Evolutionary conservation across 2,113 vertebrate genomes (phyloP), one percentile per base, ranked within the genome.

Genomic region (Hirundichthys speculiger): DNA sequence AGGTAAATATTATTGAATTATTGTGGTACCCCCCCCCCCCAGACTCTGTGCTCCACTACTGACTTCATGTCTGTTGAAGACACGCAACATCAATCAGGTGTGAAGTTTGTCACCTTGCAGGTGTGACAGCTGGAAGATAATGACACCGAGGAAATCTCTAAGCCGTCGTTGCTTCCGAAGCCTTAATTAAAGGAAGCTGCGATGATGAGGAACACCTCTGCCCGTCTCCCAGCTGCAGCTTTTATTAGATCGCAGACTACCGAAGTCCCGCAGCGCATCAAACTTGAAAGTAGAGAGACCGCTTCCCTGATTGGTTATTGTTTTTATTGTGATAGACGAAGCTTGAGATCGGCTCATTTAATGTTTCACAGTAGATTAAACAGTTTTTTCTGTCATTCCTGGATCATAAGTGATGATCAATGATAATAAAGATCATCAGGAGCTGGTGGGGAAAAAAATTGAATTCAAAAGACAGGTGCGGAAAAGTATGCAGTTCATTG

Each of bases 151-250:
- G 20, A 40, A n/a, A 53, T 53, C 62, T 43, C 50, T n/a, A 77
- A 62, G 54, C 18, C 22, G 45, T 13, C 18, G 20, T 24, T 13
- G 3, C 42, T 15, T 18, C 27, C 2, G 1, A 25, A 30, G 41
- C 22, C 49, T 63, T 80, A 66, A 66, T 67, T 56, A 69, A 73
- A n/a, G 43, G 51, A 15, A 50, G 50, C 18, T n/a, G 43, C 41
- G 61, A 69, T 18, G 41, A n/a, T 3, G 41, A 48, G 21, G 64
- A 38, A 42, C 50, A 39, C 24, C 45, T 46, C 59, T 41, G 38
- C 10, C 40, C 20, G 25, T n/a, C 38, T 63, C 21, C 56, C 40
- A 42, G 21, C 54, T 59, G 22, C 30, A 52, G 52, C 39, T 60
- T 60, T 60, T 57, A 49, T 55, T 13, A 61, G 38, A 57, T 59